phyloP scores from a whole-genome alignment of 2,797 vertebrate genomes.

The Eulemur coronatus region DNA sequence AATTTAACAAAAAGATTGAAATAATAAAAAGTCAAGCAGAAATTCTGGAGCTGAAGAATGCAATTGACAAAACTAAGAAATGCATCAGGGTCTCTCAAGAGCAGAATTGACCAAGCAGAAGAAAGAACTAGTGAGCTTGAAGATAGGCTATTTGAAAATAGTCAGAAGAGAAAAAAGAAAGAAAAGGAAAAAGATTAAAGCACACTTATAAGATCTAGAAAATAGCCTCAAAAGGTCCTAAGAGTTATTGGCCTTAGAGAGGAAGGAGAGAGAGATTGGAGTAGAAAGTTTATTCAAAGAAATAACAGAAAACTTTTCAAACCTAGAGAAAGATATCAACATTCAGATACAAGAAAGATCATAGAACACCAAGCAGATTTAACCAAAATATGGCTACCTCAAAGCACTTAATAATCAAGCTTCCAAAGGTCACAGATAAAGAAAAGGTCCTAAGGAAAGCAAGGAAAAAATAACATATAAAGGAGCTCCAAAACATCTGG shows the following conservation, averaged over 20 bases:
- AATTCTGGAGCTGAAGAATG: too few relatives aligned
- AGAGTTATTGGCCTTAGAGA: background rate
- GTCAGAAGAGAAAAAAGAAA: too few relatives aligned
- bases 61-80: too few relatives aligned
- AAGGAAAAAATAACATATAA: background rate
- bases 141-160: too few relatives aligned
- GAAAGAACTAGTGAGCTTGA: too few relatives aligned
- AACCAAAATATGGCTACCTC: background rate
- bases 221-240: background rate
- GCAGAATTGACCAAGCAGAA: too few relatives aligned
- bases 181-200: background rate
- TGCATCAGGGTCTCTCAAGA: too few relatives aligned
- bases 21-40: too few relatives aligned
- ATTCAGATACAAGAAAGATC: too few relatives aligned
- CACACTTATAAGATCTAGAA: background rate
- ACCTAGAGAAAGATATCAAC: too few relatives aligned
- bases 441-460: background rate
- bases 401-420: background rate
- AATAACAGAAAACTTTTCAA: background rate
- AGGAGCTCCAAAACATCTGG: background rate
- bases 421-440: background rate
- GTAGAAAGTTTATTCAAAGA: background rate
- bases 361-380: background rate
- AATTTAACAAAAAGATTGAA: too few relatives aligned
- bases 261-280: background rate